Percentiles rank a stretch among this genome's conserved stretches.
phyloP scores from a whole-genome alignment of 1,140 invertebrate species.

The Oryctes rhinoceros region DNA sequence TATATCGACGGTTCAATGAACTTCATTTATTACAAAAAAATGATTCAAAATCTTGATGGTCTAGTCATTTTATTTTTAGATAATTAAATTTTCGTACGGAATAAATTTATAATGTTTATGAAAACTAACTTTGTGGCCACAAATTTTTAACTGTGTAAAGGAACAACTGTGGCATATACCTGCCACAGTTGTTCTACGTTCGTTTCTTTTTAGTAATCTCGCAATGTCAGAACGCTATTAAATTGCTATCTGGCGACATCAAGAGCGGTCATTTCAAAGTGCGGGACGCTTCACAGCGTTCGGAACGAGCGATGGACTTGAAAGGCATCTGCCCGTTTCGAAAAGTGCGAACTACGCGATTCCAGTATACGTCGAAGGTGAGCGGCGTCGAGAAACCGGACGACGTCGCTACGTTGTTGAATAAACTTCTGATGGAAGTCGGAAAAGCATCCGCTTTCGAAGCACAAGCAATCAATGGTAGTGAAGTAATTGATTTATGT shows the following conservation, averaged over 20 bases:
- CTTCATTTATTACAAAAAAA: too few relatives aligned
- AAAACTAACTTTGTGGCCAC: too few relatives aligned
- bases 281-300: background rate
- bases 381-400: background rate
- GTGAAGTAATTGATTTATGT: background rate
- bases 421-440: background rate
- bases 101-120: too few relatives aligned
- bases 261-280: background rate
- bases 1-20: too few relatives aligned
- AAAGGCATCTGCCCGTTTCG: background rate
- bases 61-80: too few relatives aligned
- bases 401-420: background rate
- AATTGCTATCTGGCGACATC: background rate
- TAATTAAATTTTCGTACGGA: too few relatives aligned
- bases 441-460: background rate
- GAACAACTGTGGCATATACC: too few relatives aligned
- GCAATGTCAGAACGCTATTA: slow-evolving; percentile 16
- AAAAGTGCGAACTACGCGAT: background rate
- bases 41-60: too few relatives aligned
- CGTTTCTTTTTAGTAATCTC: slow-evolving; percentile 18
- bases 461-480: background rate
- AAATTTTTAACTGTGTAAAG: too few relatives aligned
- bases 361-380: background rate
- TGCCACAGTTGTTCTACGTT: background rate
- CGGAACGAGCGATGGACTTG: background rate